These are phyloP conservation scores for Drosophila testacea DNA, from an alignment of 2,888 invertebrate genomes.

Conservation along the genomic window DNA sequence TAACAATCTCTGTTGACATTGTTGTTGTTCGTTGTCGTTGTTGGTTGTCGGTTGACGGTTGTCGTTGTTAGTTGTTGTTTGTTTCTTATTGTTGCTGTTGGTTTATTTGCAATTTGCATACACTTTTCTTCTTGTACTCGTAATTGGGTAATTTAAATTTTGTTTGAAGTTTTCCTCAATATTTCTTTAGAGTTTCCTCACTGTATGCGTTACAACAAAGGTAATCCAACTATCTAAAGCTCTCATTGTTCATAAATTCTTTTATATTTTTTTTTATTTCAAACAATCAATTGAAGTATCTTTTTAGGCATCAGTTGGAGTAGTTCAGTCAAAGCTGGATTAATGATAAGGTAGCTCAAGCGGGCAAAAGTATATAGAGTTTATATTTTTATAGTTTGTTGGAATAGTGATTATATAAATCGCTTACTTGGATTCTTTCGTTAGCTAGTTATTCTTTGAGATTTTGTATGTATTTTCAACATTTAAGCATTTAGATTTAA, in stretches of 20 bases:
- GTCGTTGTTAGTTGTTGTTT: constrained; percentile 15
- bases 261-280: background rate
- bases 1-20: constrained; percentile 54
- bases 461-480: too few species aligned
- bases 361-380: background rate
- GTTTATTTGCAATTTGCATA: constrained; percentile 59
- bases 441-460: too few species aligned
- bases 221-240: constrained; percentile 6
- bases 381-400: background rate
- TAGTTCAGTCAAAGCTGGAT: background rate
- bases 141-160: constrained; percentile 65
- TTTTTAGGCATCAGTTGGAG: background rate
- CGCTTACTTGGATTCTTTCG: background rate
- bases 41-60: constrained; percentile 7
- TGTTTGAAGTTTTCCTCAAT: constrained; percentile 38
- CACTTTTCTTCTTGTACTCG: constrained; percentile 35
- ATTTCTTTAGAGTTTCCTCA: constrained; percentile 24
- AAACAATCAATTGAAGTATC: constrained; percentile 19
- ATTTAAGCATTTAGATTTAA: too few species aligned
- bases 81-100: constrained; percentile 20
- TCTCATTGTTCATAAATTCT: constrained; percentile 5
- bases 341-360: constrained; percentile 3
- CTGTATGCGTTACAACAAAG: constrained; percentile 1
- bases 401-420: background rate
- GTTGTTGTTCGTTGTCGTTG: constrained; percentile 22